A percentile compares a stretch with the other conserved stretches of the same genome.
These are phyloP conservation scores for Molorchus minor DNA, from an alignment of 2,888 invertebrate species.

Conservation along the genomic window DNA sequence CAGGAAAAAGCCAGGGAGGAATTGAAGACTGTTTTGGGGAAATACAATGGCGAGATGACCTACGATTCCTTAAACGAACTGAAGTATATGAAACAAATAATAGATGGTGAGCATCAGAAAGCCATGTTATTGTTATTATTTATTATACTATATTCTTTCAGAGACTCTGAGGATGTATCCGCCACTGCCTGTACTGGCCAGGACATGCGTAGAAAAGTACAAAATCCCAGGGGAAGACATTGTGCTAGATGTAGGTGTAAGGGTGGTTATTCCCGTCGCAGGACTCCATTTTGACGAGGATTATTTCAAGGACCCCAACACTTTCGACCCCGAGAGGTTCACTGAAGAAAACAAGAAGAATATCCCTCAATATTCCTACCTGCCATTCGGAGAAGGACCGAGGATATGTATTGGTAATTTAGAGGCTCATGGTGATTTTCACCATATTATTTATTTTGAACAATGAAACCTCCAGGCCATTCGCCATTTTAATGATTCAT, in stretches of 20 bases:
- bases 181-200: conserved; percentile 32
- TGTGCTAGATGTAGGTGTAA: conserved; percentile 33
- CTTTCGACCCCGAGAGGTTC: conserved; percentile 43
- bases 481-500: background rate
- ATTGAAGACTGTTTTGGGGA: conserved; percentile 36
- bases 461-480: background rate
- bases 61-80: conserved; percentile 46
- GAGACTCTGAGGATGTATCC: conserved; percentile 42
- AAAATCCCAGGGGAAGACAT: conserved; percentile 35
- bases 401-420: background rate
- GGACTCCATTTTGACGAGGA: conserved; percentile 39
- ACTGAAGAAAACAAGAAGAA: conserved; percentile 34
- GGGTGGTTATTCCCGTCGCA: conserved; percentile 32
- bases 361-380: conserved; percentile 32
- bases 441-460: background rate
- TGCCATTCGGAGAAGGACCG: conserved; percentile 20
- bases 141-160: conserved; percentile 22
- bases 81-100: conserved; percentile 42
- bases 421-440: background rate
- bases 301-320: conserved; percentile 35
- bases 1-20: conserved; percentile 42
- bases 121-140: background rate
- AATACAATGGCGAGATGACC: conserved; percentile 36
- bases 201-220: conserved; percentile 39
- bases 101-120: conserved; percentile 36